A percentile compares a stretch with the other conserved stretches of the same genome.
Evolutionary conservation across 2,888 invertebrate genomes (phyloP).

Genomic region (Trachelus stipa): DNA sequence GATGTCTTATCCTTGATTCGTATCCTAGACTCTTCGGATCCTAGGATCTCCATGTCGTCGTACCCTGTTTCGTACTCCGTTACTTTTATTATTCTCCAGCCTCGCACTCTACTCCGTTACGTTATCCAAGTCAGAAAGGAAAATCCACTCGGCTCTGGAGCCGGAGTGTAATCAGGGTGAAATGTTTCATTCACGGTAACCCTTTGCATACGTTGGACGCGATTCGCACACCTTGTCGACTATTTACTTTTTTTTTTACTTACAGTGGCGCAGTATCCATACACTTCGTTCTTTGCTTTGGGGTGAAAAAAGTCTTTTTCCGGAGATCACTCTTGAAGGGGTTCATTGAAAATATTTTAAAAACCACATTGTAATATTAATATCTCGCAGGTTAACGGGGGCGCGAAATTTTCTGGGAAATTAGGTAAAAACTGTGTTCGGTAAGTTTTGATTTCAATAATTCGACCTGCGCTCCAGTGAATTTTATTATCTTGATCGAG

Average conservation of each 20-base stretch:
- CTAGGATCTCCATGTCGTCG: not conserved
- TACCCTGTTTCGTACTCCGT: not conserved
- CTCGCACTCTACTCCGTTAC: not conserved
- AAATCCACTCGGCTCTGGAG: slow-evolving; percentile 23
- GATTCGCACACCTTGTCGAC: slow-evolving; percentile 16
- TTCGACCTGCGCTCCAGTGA: not conserved
- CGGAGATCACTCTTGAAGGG: not conserved
- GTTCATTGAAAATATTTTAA: not conserved
- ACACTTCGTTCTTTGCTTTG: not conserved
- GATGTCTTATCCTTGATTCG: not conserved
- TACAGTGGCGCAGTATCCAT: slow-evolving; percentile 25
- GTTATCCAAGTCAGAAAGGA: not conserved
- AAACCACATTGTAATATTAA: not conserved
- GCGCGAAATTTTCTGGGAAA: not conserved
- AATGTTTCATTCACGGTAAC: slow-evolving; percentile 48
- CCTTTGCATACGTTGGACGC: slow-evolving; percentile 40
- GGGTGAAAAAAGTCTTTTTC: not conserved
- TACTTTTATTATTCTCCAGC: not conserved
- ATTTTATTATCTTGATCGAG: not conserved
- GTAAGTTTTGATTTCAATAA: not conserved
- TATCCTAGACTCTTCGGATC: not conserved
- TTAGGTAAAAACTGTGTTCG: not conserved
- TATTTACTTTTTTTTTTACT: slow-evolving; percentile 33
- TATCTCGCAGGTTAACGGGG: not conserved
- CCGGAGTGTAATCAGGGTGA: slow-evolving; percentile 51